Evolutionary conservation across 2,888 invertebrate species (phyloP).

Genomic region (Caprella mutica): DNA sequence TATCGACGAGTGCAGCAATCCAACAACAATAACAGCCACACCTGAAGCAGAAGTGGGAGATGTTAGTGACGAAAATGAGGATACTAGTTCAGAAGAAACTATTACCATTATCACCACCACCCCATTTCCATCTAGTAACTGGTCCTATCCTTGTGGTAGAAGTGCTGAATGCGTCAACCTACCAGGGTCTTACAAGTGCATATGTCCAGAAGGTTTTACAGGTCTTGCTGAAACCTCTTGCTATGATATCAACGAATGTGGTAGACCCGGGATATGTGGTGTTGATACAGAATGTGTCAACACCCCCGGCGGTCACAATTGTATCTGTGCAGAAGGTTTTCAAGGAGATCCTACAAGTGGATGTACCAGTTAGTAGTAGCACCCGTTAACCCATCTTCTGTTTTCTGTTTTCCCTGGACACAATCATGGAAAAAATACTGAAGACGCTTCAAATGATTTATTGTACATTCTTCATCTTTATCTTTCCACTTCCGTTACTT

Average conservation of each 20-base stretch:
- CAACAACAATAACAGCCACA: background rate
- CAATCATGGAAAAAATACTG: no score
- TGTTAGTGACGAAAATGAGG: background rate
- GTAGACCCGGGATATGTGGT: slow-evolving; percentile 53
- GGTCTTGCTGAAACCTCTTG: slow-evolving; percentile 48
- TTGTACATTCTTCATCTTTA: no score
- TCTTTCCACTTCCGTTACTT: no score
- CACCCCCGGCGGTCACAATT: slow-evolving; percentile 65
- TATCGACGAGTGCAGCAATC: slow-evolving; percentile 29
- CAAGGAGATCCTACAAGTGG: slow-evolving; percentile 60
- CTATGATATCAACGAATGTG: slow-evolving; percentile 63
- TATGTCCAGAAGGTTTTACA: slow-evolving; percentile 59
- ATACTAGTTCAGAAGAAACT: slow-evolving; percentile 1
- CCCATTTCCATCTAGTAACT: slow-evolving; percentile 40
- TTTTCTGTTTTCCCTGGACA: no score
- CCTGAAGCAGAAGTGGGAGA: background rate
- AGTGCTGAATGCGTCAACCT: slow-evolving; percentile 82
- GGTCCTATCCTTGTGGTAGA: slow-evolving; percentile 54
- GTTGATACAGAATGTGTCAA: slow-evolving; percentile 68
- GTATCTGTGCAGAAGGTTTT: slow-evolving; percentile 63
- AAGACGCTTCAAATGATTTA: no score
- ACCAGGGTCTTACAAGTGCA: slow-evolving; percentile 72
- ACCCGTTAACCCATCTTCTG: no score
- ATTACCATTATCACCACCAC: background rate
- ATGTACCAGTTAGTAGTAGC: slow-evolving; percentile 59